These are phyloP conservation scores for Trichogramma pretiosum DNA, from an alignment of 1,140 invertebrate genomes.

Conservation along the genomic window DNA sequence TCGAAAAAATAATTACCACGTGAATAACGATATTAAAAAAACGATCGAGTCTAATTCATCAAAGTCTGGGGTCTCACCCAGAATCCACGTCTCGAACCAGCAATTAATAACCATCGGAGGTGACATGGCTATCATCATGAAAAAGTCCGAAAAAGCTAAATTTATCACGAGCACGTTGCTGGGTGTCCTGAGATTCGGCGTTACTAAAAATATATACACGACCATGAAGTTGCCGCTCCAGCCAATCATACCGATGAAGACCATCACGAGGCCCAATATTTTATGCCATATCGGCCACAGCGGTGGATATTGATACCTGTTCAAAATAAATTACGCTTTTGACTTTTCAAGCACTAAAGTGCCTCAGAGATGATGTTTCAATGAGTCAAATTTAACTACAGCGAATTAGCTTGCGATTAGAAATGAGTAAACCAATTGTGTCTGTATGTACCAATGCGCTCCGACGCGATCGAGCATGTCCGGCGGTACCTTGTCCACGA, in stretches of 20 bases:
- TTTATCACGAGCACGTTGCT: slow-evolving; percentile 80
- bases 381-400: no score
- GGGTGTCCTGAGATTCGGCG: slow-evolving; percentile 68
- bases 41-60: no score
- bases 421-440: no score
- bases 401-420: no score
- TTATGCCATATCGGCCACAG: slow-evolving; percentile 72
- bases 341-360: not conserved
- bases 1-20: slow-evolving; percentile 12
- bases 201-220: slow-evolving; percentile 72
- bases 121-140: slow-evolving; percentile 78
- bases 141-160: slow-evolving; percentile 77
- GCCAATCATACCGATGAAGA: slow-evolving; percentile 60
- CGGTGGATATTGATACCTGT: slow-evolving; percentile 55
- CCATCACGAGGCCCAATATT: slow-evolving; percentile 66
- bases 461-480: slow-evolving; percentile 69
- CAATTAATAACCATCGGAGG: slow-evolving; percentile 78
- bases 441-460: slow-evolving; percentile 60
- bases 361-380: no score
- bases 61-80: no score
- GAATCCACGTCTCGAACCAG: slow-evolving; percentile 78
- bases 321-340: not conserved
- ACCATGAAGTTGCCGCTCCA: slow-evolving; percentile 77
- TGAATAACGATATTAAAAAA: slow-evolving; percentile 6
- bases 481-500: slow-evolving; percentile 62